Evolutionary conservation across 1,140 invertebrate genomes (phyloP), one percentile per base, ranked within the genome.

Genomic region (Neodiprion lecontei): DNA sequence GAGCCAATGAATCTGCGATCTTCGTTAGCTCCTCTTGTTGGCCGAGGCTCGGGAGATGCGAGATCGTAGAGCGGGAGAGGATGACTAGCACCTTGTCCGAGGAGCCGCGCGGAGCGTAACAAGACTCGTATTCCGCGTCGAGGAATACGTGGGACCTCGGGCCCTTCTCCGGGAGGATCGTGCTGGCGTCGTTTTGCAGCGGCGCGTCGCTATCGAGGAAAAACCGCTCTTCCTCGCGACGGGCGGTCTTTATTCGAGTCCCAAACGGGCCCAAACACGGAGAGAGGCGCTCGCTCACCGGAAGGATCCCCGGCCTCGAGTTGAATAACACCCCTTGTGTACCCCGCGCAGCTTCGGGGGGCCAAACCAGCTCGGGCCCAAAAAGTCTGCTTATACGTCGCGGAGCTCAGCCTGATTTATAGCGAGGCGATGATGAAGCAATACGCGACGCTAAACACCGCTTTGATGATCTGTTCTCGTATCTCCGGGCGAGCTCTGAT

Each of bases 401-500:
- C 48, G 61, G 66, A 69, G 72, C 12, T 77, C 76, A 79, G 78
- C 78, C 77, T 84, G 83, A 84, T 84, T 84, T 83, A 84, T 84
- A 81, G 83, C 77, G 74, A 78, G 74, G 78, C 78, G 75, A 83
- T 84, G 83, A 84, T 84, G 81, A 78, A 79, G 82, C 83, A 83
- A 78, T 80, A 79, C 81, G 78, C 77, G 76, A 80, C 76, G 81
- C 79, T 82, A 83, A 82, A 83, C 79, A 78, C 77, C 77, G 79
- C 81, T 77, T 79, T 84, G 82, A 84, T 82, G 78, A 79, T 77
- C 74, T 74, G 74, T 74, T 77, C 74, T 77, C 48, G 73, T 74
- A 70, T 73, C 72, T 21, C 74, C 48, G 72, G 40, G 50, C 75
- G 72, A 74, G 74, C 79, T 82, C 78, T 82, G 82, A 84, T 83